phyloP scores from a whole-genome alignment of 53 echinoderm and acorn worm genomes.

The Paracentrotus lividus region DNA sequence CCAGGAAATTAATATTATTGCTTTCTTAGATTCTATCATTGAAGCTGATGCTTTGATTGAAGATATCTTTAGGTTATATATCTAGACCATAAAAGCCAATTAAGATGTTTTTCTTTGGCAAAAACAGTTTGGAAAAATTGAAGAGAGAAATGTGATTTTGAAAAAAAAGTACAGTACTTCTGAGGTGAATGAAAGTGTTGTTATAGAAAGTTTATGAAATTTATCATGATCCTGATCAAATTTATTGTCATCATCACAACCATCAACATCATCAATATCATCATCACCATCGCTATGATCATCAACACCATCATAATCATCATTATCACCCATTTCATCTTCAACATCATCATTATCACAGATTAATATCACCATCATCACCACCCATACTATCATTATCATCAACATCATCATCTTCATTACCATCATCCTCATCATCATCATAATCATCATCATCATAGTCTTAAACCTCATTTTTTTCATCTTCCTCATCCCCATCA shows the following conservation, averaged over 20 bases:
- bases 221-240: not conserved
- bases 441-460: constrained; percentile 2
- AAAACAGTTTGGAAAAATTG: constrained; percentile 1
- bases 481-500: not conserved
- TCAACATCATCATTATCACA: too few species aligned
- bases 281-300: not conserved
- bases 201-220: not conserved
- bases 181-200: not conserved
- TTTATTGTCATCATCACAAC: not conserved
- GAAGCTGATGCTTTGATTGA: constrained; percentile 47
- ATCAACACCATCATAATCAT: not conserved
- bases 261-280: not conserved
- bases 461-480: not conserved
- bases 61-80: constrained; percentile 61
- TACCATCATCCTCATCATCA: constrained; percentile 19
- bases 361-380: constrained; percentile 22
- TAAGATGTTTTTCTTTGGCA: constrained; percentile 36
- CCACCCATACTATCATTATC: not conserved
- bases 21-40: constrained; percentile 62
- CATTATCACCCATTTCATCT: not conserved
- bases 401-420: not conserved
- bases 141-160: not conserved
- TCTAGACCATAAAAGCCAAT: constrained; percentile 47
- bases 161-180: not conserved
- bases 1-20: constrained; percentile 70